A percentile compares a stretch with the other conserved stretches of the same genome.
These are phyloP conservation scores for Pontoporia blainvillei DNA, from an alignment of 2,113 vertebrate species.

Conservation along the genomic window DNA sequence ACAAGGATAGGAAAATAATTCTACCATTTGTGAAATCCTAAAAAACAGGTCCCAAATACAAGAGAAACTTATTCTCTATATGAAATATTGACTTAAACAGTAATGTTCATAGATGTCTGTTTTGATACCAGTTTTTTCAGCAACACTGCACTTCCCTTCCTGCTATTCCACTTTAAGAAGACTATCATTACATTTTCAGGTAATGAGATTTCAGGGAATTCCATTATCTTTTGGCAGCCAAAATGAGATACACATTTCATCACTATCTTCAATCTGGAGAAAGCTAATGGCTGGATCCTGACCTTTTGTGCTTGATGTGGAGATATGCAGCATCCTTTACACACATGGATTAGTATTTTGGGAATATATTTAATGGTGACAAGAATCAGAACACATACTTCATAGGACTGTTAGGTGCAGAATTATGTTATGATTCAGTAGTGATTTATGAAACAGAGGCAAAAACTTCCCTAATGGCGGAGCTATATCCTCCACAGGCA, in stretches of 20 bases:
- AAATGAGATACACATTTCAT: constrained; percentile 14
- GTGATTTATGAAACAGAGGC: neutral
- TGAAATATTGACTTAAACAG: neutral
- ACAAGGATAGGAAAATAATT: neutral
- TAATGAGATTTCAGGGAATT: constrained; percentile 44
- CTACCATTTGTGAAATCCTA: neutral
- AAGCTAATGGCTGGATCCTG: neutral
- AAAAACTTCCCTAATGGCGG: neutral
- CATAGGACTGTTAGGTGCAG: neutral
- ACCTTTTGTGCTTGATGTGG: neutral
- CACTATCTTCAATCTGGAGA: neutral
- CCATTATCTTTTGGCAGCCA: neutral
- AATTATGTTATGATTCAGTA: neutral
- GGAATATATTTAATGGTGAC: neutral
- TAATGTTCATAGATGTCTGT: neutral
- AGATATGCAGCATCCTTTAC: neutral
- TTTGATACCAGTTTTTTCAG: neutral
- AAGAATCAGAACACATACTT: neutral
- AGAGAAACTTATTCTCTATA: neutral
- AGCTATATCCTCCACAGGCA: neutral
- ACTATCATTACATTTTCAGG: neutral
- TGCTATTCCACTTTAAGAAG: neutral
- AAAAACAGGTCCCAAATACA: neutral
- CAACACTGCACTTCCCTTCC: neutral
- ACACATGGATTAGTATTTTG: neutral